Base-by-base conservation (phyloP, 2,113 vertebrate genomes). In the Chionodraco myersi region DNA sequence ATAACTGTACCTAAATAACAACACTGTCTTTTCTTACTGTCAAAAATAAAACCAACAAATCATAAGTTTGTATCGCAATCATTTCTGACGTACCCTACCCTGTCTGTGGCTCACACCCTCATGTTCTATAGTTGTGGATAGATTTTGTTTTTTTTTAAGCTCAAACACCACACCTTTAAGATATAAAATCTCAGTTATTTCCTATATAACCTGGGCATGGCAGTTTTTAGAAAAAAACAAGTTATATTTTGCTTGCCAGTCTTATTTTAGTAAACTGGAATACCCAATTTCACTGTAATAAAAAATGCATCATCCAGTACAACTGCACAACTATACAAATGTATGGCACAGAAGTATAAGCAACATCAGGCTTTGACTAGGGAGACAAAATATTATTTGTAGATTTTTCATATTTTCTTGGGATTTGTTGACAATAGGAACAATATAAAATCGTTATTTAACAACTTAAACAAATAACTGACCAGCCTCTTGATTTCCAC, bases 361-460 rank as follows among this genome's bases (percentile, higher is more conserved):
- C n/a, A n/a, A n/a, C n/a, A n/a, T n/a, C n/a, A n/a, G n/a, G n/a
- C n/a, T n/a, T n/a, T n/a, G n/a, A n/a, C n/a, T n/a, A n/a, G n/a
- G n/a, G n/a, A n/a, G n/a, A n/a, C n/a, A n/a, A n/a, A n/a, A n/a
- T n/a, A n/a, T n/a, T n/a, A 3, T 18, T 18, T 21, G 6, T 45
- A 26, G 16, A 9, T 26, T 57, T 54, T 57, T 13, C 21, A n/a
- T 23, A 4, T 60, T 51, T 36, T 36, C 11, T 51, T 36, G 15
- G 16, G 68, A 48, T 72, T 72, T 59, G 16, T 72, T 72, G 7
- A 62, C 6, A 30, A 44, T 16, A 23, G 53, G 18, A 53, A 72
- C 34, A 52, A 51, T 8, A 62, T 16, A 16, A 13, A 51, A 34
- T 59, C 23, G 3, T 5, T 6, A 45, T 16, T 21, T 1, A 16